A percentile compares a stretch with the other conserved stretches of the same genome.
Conservation (phyloP, 2,113 vertebrate species). For the Motacilla alba region DNA sequence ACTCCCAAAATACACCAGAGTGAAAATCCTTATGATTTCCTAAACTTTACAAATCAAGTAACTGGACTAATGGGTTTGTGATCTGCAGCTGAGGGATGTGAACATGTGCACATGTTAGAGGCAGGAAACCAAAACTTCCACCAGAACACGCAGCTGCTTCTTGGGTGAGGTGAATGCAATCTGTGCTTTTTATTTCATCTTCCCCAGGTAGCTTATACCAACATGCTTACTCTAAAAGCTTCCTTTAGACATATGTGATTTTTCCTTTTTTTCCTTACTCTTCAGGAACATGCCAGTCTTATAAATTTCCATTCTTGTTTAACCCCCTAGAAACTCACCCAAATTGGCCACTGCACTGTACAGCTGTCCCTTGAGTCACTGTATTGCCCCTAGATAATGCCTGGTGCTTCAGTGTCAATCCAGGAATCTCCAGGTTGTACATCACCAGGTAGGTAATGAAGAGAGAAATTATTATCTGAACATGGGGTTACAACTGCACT, state of each 20-base stretch:
- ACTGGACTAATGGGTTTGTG: neutral
- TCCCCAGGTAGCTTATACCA: neutral
- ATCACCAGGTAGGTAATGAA: neutral
- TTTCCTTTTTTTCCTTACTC: neutral
- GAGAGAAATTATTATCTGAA: neutral
- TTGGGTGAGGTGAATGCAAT: neutral
- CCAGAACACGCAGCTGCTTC: neutral
- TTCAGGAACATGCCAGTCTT: neutral
- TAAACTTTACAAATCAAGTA: neutral
- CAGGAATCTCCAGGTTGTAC: neutral
- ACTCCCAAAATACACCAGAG: neutral
- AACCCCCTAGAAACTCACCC: neutral
- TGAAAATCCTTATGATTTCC: neutral
- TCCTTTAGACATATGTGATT: neutral
- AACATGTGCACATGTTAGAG: neutral
- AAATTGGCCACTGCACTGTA: neutral
- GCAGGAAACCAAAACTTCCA: neutral
- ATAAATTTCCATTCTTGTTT: neutral
- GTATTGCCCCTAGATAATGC: neutral
- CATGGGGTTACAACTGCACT: neutral
- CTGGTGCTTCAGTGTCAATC: neutral
- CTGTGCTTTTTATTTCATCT: neutral
- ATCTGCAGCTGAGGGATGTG: neutral
- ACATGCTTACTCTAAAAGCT: neutral
- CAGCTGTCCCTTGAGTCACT: neutral